Evolutionary conservation across 2,888 invertebrate genomes (phyloP).

Genomic region (Ophonus ardosiacus): DNA sequence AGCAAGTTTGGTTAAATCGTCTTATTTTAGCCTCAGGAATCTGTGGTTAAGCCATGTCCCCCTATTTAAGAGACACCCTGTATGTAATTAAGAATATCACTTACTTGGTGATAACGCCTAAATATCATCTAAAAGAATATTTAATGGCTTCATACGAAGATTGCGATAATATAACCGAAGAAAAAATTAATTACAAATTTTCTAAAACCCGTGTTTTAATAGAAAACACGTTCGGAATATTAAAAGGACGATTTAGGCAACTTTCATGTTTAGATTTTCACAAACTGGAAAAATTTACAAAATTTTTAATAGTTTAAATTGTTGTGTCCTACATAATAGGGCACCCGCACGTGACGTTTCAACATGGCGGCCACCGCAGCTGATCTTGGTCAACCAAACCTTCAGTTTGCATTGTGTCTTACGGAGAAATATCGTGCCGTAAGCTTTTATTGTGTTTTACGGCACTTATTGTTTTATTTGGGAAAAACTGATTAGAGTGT

Average conservation of each 20-base stretch:
- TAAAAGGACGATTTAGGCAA: conserved; percentile 68
- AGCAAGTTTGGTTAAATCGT: too few relatives aligned
- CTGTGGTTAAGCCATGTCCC: too few relatives aligned
- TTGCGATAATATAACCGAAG: conserved; percentile 68
- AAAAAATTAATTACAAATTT: conserved; percentile 67
- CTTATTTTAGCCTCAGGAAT: too few relatives aligned
- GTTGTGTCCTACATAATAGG: conserved; percentile 69
- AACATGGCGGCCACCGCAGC: too few relatives aligned
- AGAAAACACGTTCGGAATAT: conserved; percentile 70
- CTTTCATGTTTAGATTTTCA: conserved; percentile 59
- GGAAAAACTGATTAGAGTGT: too few relatives aligned
- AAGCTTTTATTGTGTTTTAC: too few relatives aligned
- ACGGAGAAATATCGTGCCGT: too few relatives aligned
- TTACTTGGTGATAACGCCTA: conserved; percentile 69
- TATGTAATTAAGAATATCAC: conserved; percentile 67
- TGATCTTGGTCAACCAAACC: too few relatives aligned
- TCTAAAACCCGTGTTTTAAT: conserved; percentile 69
- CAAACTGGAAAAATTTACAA: conserved; percentile 64
- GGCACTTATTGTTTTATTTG: too few relatives aligned
- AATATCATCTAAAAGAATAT: conserved; percentile 68
- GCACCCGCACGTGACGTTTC: too few relatives aligned
- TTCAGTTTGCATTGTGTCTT: too few relatives aligned
- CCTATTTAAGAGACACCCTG: too few relatives aligned
- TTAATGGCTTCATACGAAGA: conserved; percentile 69
- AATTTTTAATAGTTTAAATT: conserved; percentile 68